These are phyloP conservation scores for Peucedramus taeniatus DNA, from an alignment of 2,113 vertebrate genomes.

Conservation along the genomic window DNA sequence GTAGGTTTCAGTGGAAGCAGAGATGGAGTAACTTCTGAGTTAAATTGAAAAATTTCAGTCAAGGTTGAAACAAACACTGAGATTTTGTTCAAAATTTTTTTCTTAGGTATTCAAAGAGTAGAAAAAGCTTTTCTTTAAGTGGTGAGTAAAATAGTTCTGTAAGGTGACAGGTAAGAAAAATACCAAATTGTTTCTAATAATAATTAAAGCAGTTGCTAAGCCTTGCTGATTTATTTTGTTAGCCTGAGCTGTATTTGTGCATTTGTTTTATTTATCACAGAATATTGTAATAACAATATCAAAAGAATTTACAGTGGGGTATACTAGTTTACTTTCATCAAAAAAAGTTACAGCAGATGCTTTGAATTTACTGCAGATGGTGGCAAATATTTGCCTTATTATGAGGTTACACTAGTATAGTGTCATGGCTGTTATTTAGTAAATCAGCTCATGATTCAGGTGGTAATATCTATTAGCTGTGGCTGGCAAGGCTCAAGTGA, in stretches of 20 bases:
- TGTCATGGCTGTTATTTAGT: slow-evolving; percentile 59
- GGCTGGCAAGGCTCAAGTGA: slow-evolving; percentile 41
- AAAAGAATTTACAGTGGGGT: slow-evolving; percentile 66
- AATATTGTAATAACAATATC: slow-evolving; percentile 69
- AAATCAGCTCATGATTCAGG: slow-evolving; percentile 45
- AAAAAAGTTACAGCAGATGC: slow-evolving; percentile 60
- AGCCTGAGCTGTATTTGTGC: slow-evolving; percentile 13
- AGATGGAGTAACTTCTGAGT: not conserved
- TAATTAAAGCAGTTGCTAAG: slow-evolving; percentile 63
- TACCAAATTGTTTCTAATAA: slow-evolving; percentile 50
- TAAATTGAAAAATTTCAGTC: not conserved
- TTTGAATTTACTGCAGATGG: slow-evolving; percentile 76
- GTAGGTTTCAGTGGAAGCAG: not conserved
- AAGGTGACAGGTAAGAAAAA: slow-evolving; percentile 3
- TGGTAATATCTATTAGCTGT: slow-evolving; percentile 43
- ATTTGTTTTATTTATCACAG: slow-evolving; percentile 62
- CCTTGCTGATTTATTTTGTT: slow-evolving; percentile 51
- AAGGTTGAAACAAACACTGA: not conserved
- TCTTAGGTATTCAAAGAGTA: not conserved
- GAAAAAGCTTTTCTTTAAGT: not conserved
- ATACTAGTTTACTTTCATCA: slow-evolving; percentile 44
- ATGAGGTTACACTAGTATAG: slow-evolving; percentile 44
- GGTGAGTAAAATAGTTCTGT: not conserved
- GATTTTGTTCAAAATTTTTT: not conserved
- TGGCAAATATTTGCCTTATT: slow-evolving; percentile 67